Conservation (phyloP, 2,888 invertebrate species). For the Drepana falcataria region DNA sequence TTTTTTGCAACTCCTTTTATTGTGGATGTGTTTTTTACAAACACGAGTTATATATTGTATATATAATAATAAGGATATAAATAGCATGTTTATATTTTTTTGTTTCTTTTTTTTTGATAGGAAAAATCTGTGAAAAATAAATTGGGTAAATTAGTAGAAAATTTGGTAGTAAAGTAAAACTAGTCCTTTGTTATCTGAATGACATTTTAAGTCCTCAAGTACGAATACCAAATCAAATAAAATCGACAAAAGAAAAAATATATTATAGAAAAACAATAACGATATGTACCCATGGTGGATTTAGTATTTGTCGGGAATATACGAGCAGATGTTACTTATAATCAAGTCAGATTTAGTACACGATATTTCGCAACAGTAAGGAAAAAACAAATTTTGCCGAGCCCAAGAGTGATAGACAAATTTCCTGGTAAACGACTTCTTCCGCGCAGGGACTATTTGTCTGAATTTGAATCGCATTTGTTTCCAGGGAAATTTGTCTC, state of each 20-base stretch:
- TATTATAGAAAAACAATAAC: background rate
- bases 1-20: background rate
- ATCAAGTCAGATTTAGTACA: conserved; percentile 23
- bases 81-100: too few relatives aligned
- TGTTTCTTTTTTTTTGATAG: too few relatives aligned
- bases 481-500: conserved; percentile 74
- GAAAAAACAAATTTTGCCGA: conserved; percentile 63
- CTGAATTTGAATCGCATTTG: conserved; percentile 78
- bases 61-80: too few relatives aligned
- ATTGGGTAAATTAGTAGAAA: too few relatives aligned
- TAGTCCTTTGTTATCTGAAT: too few relatives aligned
- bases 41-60: too few relatives aligned
- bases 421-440: conserved; percentile 73
- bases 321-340: conserved; percentile 13
- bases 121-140: too few relatives aligned
- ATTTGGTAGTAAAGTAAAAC: too few relatives aligned
- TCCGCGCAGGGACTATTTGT: conserved; percentile 75
- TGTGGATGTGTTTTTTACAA: background rate
- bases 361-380: conserved; percentile 35
- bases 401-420: conserved; percentile 74
- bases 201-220: too few relatives aligned
- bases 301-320: conserved; percentile 5
- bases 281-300: background rate
- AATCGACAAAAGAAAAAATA: too few relatives aligned
- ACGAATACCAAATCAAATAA: too few relatives aligned